Percentiles rank a stretch among this genome's conserved stretches.
Evolutionary conservation across 2,113 vertebrate genomes (phyloP).

Genomic region (Aldabrachelys gigantea): DNA sequence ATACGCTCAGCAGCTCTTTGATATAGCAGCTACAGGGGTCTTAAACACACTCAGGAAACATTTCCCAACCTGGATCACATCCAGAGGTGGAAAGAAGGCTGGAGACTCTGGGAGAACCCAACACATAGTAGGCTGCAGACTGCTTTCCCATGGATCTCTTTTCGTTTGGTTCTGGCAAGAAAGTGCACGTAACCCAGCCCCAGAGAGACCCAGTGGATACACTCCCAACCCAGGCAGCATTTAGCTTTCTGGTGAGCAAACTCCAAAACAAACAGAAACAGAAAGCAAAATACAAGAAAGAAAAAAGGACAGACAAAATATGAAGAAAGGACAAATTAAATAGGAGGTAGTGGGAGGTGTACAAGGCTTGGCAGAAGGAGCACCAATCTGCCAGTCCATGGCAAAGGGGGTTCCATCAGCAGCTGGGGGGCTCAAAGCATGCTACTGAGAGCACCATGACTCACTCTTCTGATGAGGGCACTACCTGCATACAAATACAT

Average conservation of each 20-base stretch:
- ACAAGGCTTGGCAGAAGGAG: not conserved
- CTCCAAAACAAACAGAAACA: not conserved
- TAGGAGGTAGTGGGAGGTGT: not conserved
- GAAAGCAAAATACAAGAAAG: not conserved
- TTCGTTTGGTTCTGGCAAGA: not conserved
- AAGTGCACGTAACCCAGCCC: fast-evolving
- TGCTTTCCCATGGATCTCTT: not conserved
- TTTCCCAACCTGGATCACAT: not conserved
- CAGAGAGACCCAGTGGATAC: not conserved
- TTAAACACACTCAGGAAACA: not conserved
- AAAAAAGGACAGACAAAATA: not conserved
- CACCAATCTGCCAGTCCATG: not conserved
- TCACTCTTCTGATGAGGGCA: not conserved
- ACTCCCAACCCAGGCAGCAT: not conserved
- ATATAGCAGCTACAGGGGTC: not conserved
- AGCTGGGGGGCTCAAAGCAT: too few relatives aligned
- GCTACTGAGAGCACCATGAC: not conserved
- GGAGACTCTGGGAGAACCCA: fast-evolving
- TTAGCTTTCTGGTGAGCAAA: not conserved
- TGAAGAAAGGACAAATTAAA: not conserved
- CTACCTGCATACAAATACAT: not conserved
- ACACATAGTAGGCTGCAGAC: not conserved
- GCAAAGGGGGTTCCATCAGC: not conserved
- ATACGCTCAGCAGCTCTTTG: not conserved
- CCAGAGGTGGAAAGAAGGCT: not conserved